A percentile compares a stretch with the other conserved stretches of the same genome.
Conservation (phyloP, 2,888 invertebrate genomes). For the Blera fallax region DNA sequence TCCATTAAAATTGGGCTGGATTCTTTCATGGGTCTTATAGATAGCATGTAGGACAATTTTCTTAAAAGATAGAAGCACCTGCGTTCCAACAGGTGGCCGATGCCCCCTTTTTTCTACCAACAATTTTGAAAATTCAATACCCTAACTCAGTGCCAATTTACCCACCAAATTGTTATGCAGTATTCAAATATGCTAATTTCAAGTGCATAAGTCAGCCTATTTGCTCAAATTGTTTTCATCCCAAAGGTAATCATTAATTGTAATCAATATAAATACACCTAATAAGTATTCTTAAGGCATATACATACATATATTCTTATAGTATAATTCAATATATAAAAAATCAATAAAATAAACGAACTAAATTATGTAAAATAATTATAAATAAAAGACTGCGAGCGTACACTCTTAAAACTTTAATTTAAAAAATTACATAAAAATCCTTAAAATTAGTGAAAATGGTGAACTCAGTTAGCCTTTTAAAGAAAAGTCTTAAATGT, state of each 20-base stretch:
- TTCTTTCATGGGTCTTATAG: no score
- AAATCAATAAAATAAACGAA: conserved; percentile 30
- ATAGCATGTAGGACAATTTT: no score
- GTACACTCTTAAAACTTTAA: conserved; percentile 64
- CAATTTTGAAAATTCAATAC: no score
- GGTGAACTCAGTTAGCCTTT: conserved; percentile 14
- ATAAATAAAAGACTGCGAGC: conserved; percentile 69
- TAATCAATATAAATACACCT: neutral
- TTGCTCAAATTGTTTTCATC: neutral
- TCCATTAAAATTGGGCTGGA: no score
- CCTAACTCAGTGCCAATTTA: neutral
- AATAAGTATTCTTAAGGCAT: neutral
- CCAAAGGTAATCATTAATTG: neutral
- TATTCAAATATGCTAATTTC: neutral
- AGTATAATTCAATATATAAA: conserved; percentile 7
- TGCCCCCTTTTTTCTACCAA: no score
- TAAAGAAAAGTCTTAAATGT: conserved; percentile 9
- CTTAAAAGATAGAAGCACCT: no score
- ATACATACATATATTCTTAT: conserved; percentile 1
- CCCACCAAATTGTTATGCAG: neutral
- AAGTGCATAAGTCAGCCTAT: neutral
- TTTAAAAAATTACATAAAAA: neutral
- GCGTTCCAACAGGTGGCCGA: no score
- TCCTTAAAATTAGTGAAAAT: neutral
- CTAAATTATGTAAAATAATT: conserved; percentile 44